Evolutionary conservation across 2,113 vertebrate genomes (phyloP).

Genomic region (Prolemur simus): DNA sequence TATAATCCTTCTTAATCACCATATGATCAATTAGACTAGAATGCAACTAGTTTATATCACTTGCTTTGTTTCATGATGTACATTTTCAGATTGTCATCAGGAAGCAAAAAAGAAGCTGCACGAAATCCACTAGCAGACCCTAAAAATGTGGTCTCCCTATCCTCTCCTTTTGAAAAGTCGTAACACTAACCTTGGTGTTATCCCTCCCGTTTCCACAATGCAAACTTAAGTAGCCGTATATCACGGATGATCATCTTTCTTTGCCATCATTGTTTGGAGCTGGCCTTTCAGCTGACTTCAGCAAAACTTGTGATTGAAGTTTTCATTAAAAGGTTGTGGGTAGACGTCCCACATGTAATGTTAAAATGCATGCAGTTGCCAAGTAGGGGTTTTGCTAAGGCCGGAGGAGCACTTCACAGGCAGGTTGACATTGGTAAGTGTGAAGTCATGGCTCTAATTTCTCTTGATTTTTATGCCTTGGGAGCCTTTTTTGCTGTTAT

Average conservation of each 20-base stretch:
- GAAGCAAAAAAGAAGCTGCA: background rate
- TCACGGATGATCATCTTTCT: background rate
- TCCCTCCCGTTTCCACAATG: background rate
- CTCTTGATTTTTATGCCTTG: conserved; percentile 66
- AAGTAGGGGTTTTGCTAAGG: background rate
- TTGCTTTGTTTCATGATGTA: conserved; percentile 15
- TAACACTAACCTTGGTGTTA: background rate
- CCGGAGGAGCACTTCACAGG: background rate
- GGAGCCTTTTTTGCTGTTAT: conserved; percentile 56
- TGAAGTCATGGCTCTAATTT: conserved; percentile 59
- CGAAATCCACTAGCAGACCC: background rate
- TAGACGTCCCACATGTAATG: background rate
- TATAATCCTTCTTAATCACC: background rate
- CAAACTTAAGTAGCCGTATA: background rate
- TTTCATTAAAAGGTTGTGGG: background rate
- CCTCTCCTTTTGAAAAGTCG: conserved; percentile 18
- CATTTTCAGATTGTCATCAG: conserved; percentile 9
- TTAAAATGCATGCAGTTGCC: background rate
- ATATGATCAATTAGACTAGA: background rate
- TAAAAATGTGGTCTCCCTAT: background rate
- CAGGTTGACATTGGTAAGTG: background rate
- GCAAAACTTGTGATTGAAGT: conserved; percentile 23
- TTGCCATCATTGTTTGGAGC: background rate
- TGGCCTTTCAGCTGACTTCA: background rate
- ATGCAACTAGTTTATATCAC: background rate